A percentile compares a stretch with the other conserved stretches of the same genome.
Conservation (phyloP, 2,797 vertebrate species). For the Trachurus trachurus region DNA sequence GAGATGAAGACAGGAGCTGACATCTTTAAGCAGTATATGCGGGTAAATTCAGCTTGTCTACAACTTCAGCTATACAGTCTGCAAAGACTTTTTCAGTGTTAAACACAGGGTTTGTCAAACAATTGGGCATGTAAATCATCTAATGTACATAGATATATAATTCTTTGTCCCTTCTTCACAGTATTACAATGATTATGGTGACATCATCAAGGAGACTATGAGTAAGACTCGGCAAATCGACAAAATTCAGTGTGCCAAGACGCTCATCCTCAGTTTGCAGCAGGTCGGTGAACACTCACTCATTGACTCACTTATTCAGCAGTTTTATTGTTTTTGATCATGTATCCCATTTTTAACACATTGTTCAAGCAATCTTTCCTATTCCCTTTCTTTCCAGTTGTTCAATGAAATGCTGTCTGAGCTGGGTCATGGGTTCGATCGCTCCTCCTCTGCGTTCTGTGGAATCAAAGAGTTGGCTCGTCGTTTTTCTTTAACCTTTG, state of each 20-base stretch:
- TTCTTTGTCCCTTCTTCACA: conserved; percentile 59
- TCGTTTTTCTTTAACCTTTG: conserved; percentile 98
- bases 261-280: conserved; percentile 98
- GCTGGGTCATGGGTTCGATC: conserved; percentile 96
- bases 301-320: neutral
- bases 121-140: neutral
- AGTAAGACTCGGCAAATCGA: conserved; percentile 99
- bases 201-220: conserved; percentile 99
- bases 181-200: conserved; percentile 99
- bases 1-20: conserved; percentile 99
- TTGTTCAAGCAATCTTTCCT: conserved; percentile 8
- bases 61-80: neutral
- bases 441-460: conserved; percentile 96
- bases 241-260: conserved; percentile 99
- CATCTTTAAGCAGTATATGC: conserved; percentile 99
- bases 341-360: neutral
- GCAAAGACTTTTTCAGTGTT: neutral
- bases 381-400: conserved; percentile 83
- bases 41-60: conserved; percentile 82
- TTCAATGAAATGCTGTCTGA: conserved; percentile 99
- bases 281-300: conserved; percentile 87
- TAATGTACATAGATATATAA: too few relatives aligned
- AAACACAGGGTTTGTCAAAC: neutral
- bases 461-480: conserved; percentile 99
- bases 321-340: neutral